Base-by-base conservation (phyloP, 2,888 invertebrate species). In the Anoncus sp. region DNA sequence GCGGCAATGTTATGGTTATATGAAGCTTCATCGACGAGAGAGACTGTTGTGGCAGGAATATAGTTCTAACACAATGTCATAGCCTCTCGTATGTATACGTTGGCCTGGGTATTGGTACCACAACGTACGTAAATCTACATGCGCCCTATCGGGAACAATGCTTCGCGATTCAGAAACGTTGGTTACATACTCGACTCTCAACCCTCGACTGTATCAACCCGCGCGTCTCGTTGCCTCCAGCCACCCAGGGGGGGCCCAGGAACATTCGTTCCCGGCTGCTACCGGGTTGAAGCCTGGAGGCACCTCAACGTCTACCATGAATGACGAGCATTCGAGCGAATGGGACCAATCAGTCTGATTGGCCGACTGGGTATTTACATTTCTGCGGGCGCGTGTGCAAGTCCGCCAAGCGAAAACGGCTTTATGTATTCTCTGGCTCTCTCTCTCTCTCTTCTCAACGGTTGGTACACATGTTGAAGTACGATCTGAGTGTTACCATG, bases 301-400 rank as follows among this genome's bases (percentile, higher is more conserved):
- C 84, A 83, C 60, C 69, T 59, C 62, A 74, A 71, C 73, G 75
- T 75, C 75, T 79, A 59, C 73, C 84, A 84, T 86, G 88, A 88
- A 88, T 87, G 87, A 90, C 86, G 88, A 84, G 87, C 87, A 89
- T 87, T 85, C 88, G 87, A 86, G 86, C 90, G 89, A 89, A 88
- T 87, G 87, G 86, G 88, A 89, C 89, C 90, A 90, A 91, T 90
- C 90, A 90, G 90, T 80, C 90, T 90, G 90, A 91, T 91, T 90
- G 90, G 89, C 88, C 88, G 85, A 84, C 85, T 84, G 85, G 82
- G 87, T 89, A 90, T 88, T 89, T 87, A 89, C 89, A 89, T 88
- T 90, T 90, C 88, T 87, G 86, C 82, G 86, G 86, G 85, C 80
- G 85, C 79, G 80, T 84, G 80, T 75, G 83, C 81, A 72, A 49